phyloP scores from a whole-genome alignment of 2,888 invertebrate species.

The Tricholauxania praeusta region DNA sequence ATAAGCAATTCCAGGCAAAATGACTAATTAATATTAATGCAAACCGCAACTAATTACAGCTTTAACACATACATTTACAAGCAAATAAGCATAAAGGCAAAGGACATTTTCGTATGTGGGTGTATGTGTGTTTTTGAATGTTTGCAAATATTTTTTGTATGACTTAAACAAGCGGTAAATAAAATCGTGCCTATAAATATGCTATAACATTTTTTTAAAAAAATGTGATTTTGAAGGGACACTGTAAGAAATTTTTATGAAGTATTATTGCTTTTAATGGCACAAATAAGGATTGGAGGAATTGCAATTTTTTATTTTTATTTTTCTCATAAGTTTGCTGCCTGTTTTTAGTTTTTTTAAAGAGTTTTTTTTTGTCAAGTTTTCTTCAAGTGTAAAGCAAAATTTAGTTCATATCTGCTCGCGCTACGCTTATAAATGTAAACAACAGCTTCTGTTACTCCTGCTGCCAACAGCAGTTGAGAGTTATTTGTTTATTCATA shows the following conservation, averaged over 20 bases:
- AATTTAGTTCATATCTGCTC: background rate
- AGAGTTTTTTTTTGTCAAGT: background rate
- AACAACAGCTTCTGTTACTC: conserved; percentile 12
- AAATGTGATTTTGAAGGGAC: no score
- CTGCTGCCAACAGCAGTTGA: background rate
- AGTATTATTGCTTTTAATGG: no score
- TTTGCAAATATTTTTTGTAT: background rate
- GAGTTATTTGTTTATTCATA: conserved; percentile 65
- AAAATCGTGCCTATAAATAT: background rate
- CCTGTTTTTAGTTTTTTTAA: no score
- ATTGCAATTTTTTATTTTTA: no score
- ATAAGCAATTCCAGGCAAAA: conserved; percentile 33
- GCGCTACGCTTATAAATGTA: background rate
- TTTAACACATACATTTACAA: conserved; percentile 18
- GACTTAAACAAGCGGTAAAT: conserved; percentile 16
- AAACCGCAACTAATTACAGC: conserved; percentile 59
- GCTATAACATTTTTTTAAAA: no score
- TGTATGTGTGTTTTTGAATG: background rate
- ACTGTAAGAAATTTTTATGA: no score
- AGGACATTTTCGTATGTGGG: background rate
- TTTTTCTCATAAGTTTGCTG: no score
- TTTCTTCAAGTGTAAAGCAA: background rate
- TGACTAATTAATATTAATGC: conserved; percentile 63
- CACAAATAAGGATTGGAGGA: no score
- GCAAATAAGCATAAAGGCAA: conserved; percentile 2